phyloP scores from a whole-genome alignment of 2,113 vertebrate genomes.

The Austrofundulus limnaeus region DNA sequence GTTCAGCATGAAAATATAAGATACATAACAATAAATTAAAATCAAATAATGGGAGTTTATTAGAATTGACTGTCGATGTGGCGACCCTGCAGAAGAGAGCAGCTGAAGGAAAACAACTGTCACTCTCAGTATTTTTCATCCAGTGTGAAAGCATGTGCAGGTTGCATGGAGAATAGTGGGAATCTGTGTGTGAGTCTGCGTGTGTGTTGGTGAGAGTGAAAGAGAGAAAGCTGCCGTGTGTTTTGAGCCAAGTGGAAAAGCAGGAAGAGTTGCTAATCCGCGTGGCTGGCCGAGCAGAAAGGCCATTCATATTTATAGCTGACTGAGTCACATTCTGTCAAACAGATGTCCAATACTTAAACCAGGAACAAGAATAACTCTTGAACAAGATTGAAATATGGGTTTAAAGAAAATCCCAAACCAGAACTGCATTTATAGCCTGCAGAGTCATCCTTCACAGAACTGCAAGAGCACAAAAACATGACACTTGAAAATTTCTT shows the following conservation, averaged over 20 bases:
- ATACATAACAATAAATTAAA: too few species aligned
- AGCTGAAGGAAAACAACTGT: not conserved
- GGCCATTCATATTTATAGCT: slow-evolving; percentile 92
- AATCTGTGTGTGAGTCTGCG: not conserved
- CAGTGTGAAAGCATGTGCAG: not conserved
- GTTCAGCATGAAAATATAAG: too few species aligned
- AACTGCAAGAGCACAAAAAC: slow-evolving; percentile 24
- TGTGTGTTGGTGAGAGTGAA: not conserved
- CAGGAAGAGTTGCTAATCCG: slow-evolving; percentile 85
- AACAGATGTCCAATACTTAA: slow-evolving; percentile 77
- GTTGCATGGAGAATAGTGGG: slow-evolving; percentile 1
- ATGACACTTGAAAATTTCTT: not conserved
- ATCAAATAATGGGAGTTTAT: too few species aligned
- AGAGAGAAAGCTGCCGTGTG: slow-evolving; percentile 19
- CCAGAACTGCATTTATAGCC: slow-evolving; percentile 28
- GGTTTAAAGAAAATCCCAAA: slow-evolving; percentile 33
- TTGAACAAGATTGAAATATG: slow-evolving; percentile 42
- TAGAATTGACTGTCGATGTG: too few species aligned
- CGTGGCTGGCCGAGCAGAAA: slow-evolving; percentile 83
- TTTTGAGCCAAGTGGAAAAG: slow-evolving; percentile 67
- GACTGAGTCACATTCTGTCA: slow-evolving; percentile 83
- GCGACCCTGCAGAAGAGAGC: too few species aligned
- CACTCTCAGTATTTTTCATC: slow-evolving; percentile 14
- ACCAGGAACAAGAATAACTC: slow-evolving; percentile 53
- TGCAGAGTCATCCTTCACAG: slow-evolving; percentile 31